These are phyloP conservation scores for Ellobius talpinus DNA, from an alignment of 2,113 vertebrate genomes.

Conservation along the genomic window DNA sequence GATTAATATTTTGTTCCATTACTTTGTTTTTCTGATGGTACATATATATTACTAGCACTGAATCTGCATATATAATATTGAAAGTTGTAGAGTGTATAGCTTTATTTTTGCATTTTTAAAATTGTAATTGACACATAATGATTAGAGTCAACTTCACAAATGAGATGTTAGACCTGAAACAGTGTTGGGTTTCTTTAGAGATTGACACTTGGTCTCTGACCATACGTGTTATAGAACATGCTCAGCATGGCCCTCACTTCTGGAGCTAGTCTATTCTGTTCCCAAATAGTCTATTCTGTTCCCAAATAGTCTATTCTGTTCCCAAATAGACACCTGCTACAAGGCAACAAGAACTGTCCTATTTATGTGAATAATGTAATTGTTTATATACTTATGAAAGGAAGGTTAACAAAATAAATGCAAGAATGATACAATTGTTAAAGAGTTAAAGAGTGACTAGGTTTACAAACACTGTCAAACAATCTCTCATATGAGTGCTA, in stretches of 20 bases:
- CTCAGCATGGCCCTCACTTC: background rate
- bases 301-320: slow-evolving; percentile 45
- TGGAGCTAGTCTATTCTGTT: slow-evolving; percentile 37
- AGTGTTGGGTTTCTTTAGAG: background rate
- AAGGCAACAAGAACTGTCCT: background rate
- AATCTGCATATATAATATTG: background rate
- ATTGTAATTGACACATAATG: background rate
- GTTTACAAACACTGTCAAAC: background rate
- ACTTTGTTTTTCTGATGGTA: background rate
- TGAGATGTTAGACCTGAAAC: background rate
- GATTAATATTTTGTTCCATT: background rate
- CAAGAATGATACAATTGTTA: background rate
- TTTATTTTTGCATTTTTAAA: background rate
- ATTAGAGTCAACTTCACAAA: background rate
- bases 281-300: too few relatives aligned
- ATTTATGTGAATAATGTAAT: background rate
- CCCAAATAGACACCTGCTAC: background rate
- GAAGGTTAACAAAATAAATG: slow-evolving; percentile 39
- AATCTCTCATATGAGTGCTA: background rate
- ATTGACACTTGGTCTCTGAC: background rate
- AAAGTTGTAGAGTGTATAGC: background rate
- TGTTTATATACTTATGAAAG: slow-evolving; percentile 4
- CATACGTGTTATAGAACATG: background rate
- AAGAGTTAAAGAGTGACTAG: background rate
- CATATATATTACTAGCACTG: background rate